Conservation (phyloP, 1,140 invertebrate genomes). For the Meloidogyne floridensis region DNA sequence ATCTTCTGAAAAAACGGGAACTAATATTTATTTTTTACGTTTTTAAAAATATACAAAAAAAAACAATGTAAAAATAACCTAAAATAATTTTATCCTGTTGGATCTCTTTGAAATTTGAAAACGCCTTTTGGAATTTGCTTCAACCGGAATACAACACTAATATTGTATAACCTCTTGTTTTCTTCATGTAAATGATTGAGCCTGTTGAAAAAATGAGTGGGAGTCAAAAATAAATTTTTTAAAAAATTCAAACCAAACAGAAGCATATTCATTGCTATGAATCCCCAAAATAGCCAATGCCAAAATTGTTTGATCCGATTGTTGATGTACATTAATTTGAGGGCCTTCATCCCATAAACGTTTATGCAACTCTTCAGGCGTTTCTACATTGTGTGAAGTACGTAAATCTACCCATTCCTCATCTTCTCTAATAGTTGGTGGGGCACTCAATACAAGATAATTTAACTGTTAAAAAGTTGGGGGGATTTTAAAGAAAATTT, state of each 20-base stretch:
- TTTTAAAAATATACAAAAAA: neutral
- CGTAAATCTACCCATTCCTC: conserved; percentile 51
- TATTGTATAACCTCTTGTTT: neutral
- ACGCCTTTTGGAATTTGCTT: conserved; percentile 1
- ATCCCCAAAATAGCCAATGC: conserved; percentile 84
- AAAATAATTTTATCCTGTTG: neutral
- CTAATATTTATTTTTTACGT: neutral
- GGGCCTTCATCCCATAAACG: conserved; percentile 34
- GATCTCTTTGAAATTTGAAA: neutral
- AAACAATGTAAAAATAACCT: no score
- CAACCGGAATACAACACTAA: conserved; percentile 29
- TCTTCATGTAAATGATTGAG: conserved; percentile 26
- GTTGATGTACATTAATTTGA: conserved; percentile 78
- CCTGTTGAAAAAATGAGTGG: neutral
- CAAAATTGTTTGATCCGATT: conserved; percentile 86
- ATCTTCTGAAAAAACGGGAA: neutral
- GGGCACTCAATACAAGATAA: conserved; percentile 82
- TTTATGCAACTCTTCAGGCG: conserved; percentile 29
- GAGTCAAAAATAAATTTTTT: no score
- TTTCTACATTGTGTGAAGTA: conserved; percentile 8
- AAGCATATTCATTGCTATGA: conserved; percentile 76
- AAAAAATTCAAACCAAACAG: conserved; percentile 78
- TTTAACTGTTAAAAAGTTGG: conserved; percentile 70
- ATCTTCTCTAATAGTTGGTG: conserved; percentile 66
- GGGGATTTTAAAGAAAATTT: neutral